Evolutionary conservation across 2,888 invertebrate genomes (phyloP), one percentile per base, ranked within the genome.

Genomic region (Polydrusus pterygomalis): DNA sequence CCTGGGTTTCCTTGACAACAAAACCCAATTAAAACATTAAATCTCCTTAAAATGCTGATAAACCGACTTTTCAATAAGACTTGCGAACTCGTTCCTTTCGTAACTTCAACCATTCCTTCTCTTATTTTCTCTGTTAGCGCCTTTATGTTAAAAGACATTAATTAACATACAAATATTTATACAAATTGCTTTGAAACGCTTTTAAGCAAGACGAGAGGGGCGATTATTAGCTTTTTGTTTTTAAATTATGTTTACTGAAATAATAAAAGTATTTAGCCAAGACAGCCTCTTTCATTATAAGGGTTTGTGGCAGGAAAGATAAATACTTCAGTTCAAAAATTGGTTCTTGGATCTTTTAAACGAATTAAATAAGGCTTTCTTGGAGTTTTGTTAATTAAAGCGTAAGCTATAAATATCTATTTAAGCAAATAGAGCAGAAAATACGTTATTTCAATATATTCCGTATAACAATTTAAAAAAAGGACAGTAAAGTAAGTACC

Each of bases 241-340:
- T 56, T 34, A 34, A 56, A 56, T 56, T 34, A 56, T 54, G 34
- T 34, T 56, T 6, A 56, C 34, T 56, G 15, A 56, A 34, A 56
- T 56, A 34, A 56, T 56, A 56, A 56, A 56, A 56, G 56, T 56
- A 56, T 56, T 56, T 56, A 56, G 15, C 51, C 20, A 51, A 51
- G 51, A 11, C 30, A 8, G n/a, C 34, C 34, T 56, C 34, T 56
- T 56, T 56, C 15, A 56, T 56, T 34, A 34, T 51, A 30, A 34
- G 15, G 56, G 25, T n/a, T 9, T 34, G 3, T 30, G 20, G 18
- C 18, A 15, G 34, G 3, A 34, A 34, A 56, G 25, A 56, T 56
- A 34, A 56, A 56, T n/a, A 56, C 30, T 34, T 9, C 5, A 8
- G 13, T 15, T 56, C 13, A 15, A 34, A 56, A 56, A 34, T 15